These are phyloP conservation scores for Malacoraja senta DNA, from an alignment of 2,797 vertebrate species.

Conservation along the genomic window DNA sequence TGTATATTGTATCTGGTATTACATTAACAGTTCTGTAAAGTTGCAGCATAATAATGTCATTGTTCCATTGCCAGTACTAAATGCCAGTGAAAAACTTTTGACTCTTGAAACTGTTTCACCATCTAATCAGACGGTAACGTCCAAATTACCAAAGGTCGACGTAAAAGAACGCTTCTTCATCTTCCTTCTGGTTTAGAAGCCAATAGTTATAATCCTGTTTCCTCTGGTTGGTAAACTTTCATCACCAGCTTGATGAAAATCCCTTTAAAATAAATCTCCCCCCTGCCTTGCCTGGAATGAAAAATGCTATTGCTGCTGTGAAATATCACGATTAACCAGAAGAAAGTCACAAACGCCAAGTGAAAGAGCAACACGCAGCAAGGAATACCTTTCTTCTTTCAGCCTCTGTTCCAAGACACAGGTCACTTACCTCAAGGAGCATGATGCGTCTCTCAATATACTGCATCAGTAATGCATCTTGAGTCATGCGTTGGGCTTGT, in stretches of 20 bases:
- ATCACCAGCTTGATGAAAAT: not conserved
- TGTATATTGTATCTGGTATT: too few species aligned
- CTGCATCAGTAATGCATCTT: conserved; percentile 70
- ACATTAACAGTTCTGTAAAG: too few species aligned
- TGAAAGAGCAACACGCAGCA: not conserved
- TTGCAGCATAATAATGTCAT: too few species aligned
- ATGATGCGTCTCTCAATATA: conserved; percentile 72
- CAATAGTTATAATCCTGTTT: not conserved
- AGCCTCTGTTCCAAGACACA: not conserved
- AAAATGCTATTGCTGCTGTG: not conserved
- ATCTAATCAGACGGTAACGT: not conserved
- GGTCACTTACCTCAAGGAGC: conserved; percentile 69
- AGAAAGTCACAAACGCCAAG: not conserved
- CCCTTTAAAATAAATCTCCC: too few species aligned
- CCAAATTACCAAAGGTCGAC: too few species aligned
- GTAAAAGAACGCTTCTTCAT: not conserved
- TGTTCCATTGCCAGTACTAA: too few species aligned
- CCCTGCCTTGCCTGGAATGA: not conserved
- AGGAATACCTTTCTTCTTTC: not conserved
- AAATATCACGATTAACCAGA: not conserved
- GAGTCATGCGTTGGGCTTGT: conserved; percentile 51
- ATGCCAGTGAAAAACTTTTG: too few species aligned
- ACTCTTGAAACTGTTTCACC: too few species aligned
- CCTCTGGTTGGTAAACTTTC: not conserved
- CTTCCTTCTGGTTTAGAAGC: not conserved